Evolutionary conservation across 53 echinoderm and acorn worm species (phyloP), one percentile per base, ranked within the genome.

Genomic region (Patiria pectinifera): DNA sequence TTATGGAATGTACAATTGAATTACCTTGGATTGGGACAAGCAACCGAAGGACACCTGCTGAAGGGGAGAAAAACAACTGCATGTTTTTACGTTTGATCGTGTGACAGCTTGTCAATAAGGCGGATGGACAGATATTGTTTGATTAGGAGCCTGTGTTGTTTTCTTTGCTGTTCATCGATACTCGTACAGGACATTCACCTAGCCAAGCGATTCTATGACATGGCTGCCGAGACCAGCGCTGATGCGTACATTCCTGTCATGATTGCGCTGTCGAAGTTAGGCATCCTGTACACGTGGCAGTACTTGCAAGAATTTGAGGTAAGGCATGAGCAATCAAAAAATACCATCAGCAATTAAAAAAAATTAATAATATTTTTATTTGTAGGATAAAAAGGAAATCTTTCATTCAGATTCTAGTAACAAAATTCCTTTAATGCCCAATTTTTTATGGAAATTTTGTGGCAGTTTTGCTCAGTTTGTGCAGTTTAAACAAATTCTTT

Each of bases 171-270:
- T 66, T 66, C 8, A 8, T 53, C 53, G 53, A 53, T 53, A 0
- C 8, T 53, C 53, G 53, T 53, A 2, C 48, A 97, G 97, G 97
- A 97, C 82, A 97, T 97, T 46, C 97, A 97, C 82, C 92, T 97
- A 11, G 97, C 97, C 19, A 97, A 97, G 88, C 82, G 97, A 12
- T 97, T 95, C 89, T 97, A 97, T 84, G 97, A 97, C 94, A 97
- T 97, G 97, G 97, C 97, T 15, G 97, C 97, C 5, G 97, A 97
- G 83, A 96, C 96, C 18, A 96, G 95, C 45, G 74, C 97, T 0
- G 97, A 97, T 43, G 97, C 97, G 16, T 97, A 97, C 82, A 91
- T 97, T 16, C 97, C 97, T 26, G 97, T 97, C 22, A 97, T 96
- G 95, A 89, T 97, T 59, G 97, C 97, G 6, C 92, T 97, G 22